These are phyloP conservation scores for Hylomyscus alleni DNA, from an alignment of 2,797 vertebrate genomes.

Conservation along the genomic window DNA sequence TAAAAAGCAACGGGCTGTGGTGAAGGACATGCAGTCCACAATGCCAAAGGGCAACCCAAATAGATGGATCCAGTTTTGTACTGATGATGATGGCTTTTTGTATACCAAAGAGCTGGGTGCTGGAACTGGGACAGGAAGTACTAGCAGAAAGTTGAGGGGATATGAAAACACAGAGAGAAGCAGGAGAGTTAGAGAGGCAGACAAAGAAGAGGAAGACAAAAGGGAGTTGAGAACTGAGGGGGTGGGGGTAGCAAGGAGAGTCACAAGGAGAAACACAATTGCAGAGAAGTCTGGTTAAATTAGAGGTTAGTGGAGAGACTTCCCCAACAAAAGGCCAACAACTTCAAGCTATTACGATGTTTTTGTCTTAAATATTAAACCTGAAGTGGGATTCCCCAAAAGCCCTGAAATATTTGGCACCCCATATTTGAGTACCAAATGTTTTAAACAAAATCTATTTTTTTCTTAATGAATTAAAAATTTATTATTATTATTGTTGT, in stretches of 20 bases:
- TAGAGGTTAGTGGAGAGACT: background rate
- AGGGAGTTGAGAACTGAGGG: background rate
- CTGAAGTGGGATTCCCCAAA: background rate
- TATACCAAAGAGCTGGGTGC: too few species aligned
- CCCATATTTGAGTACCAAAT: background rate
- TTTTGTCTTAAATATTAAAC: background rate
- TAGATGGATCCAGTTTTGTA: background rate
- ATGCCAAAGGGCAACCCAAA: background rate
- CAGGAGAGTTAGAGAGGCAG: background rate
- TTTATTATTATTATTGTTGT: too few species aligned
- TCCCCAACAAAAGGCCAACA: background rate
- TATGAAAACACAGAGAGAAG: background rate
- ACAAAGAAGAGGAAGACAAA: background rate
- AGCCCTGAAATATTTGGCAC: background rate
- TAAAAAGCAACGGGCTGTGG: background rate
- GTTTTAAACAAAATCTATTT: background rate
- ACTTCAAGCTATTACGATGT: background rate
- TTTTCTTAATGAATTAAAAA: too few species aligned
- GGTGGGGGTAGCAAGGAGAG: background rate
- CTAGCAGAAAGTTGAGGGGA: background rate
- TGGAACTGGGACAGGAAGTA: background rate
- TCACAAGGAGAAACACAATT: background rate
- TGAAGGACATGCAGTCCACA: background rate
- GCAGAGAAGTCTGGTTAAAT: background rate
- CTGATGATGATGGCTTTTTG: background rate